Base-by-base conservation (phyloP, 2,797 vertebrate genomes). In the Lepus townsendii region DNA sequence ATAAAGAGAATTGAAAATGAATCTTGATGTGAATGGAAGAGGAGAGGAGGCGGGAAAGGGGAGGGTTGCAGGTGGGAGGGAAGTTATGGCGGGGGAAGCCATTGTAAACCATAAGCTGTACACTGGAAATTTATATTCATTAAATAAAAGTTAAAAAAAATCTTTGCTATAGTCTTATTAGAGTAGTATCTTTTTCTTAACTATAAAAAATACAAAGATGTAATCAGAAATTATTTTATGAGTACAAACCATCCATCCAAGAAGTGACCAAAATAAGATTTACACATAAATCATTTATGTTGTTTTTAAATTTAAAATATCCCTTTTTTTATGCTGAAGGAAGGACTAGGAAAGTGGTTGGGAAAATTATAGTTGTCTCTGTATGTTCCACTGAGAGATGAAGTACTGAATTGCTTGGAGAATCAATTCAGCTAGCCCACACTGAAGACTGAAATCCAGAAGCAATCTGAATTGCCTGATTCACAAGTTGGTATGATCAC, bases 191-290 rank as follows among this genome's bases (percentile, higher is more conserved):
- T 66, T 66, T 93, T 90, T 88, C 30, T 71, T 79, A 7, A 84
- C 42, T 47, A 26, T 11, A 22, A 13, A 66, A 65, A 83, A 75
- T 16, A 83, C 24, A 19, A 88, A 93, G 77, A 54, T 47, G 0
- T 63, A 68, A 83, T 87, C 10, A 83, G 24, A 86, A 60, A 60
- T 69, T 94, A 68, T 75, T 88, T 87, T 14, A 75, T 2, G 65
- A 65, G 66, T 65, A 27, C 5, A 88, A 80, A 13, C 52, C 60
- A 52, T 71, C 35, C 6, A 71, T 85, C 57, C 20, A 89, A 24
- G 1, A 77, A 89, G 5, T 82, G 27, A 91, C 19, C 77, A 82
- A 83, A 76, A 22, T 60, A 88, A 85, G 75, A 24, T 73, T 73
- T 68, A 47, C 57, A 26, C 13, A 42, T 19, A 79, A 35, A n/a